Conservation (phyloP, 2,113 vertebrate species). For the Aix galericulata region DNA sequence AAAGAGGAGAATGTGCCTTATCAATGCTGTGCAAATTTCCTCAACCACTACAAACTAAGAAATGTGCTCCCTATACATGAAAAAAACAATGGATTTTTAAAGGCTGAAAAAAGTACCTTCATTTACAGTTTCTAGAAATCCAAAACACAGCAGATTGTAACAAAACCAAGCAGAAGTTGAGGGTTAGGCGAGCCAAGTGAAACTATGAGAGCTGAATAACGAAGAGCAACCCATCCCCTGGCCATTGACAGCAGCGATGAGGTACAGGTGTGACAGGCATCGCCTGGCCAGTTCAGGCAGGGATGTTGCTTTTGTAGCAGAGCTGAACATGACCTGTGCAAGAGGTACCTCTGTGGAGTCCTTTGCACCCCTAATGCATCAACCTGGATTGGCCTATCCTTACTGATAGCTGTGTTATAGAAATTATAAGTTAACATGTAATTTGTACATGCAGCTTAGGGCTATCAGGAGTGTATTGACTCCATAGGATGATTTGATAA, state of each 20-base stretch:
- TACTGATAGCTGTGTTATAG: background rate
- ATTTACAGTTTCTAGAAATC: background rate
- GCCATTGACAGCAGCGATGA: background rate
- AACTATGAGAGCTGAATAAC: background rate
- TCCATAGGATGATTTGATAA: background rate
- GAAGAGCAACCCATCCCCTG: background rate
- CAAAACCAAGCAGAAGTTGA: background rate
- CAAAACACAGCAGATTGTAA: background rate
- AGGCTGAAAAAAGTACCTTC: background rate
- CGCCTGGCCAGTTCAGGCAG: background rate
- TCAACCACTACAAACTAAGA: background rate
- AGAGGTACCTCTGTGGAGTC: background rate
- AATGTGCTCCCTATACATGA: background rate
- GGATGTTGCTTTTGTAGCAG: background rate
- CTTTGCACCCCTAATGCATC: background rate
- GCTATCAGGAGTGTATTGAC: background rate
- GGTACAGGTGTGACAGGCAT: constrained; percentile 15
- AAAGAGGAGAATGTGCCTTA: background rate
- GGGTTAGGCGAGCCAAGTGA: background rate
- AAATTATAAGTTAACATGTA: background rate
- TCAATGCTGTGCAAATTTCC: background rate
- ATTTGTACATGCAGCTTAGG: background rate
- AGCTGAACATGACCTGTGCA: background rate
- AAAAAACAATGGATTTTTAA: background rate
- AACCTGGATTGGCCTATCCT: background rate